These are phyloP conservation scores for Chymomyza costata DNA, from an alignment of 1,140 invertebrate species.

Conservation along the genomic window DNA sequence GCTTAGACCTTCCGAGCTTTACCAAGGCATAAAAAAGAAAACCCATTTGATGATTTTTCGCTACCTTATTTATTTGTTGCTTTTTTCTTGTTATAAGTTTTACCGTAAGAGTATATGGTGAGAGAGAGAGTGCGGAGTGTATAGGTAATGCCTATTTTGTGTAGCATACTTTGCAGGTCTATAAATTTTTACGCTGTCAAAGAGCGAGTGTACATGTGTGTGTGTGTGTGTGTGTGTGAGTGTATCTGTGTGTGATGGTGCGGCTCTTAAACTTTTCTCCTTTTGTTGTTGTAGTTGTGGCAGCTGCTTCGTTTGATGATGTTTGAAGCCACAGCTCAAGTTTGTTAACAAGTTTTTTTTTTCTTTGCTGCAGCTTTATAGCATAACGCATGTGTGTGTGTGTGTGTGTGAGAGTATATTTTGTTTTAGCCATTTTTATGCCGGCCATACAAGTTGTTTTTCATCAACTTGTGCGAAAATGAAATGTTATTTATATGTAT, in stretches of 20 bases:
- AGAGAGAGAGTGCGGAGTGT: no score
- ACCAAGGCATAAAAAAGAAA: no score
- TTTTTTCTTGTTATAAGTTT: no score
- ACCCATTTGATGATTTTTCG: no score
- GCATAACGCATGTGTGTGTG: slow-evolving; percentile 20
- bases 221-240: slow-evolving; percentile 1
- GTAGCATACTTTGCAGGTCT: no score
- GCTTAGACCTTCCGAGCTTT: no score
- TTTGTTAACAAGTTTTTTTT: slow-evolving; percentile 24
- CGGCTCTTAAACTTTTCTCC: slow-evolving; percentile 51
- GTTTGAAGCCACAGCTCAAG: slow-evolving; percentile 50
- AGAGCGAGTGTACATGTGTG: slow-evolving; percentile 3
- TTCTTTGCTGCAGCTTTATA: slow-evolving; percentile 45
- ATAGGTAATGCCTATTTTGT: no score
- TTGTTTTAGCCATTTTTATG: slow-evolving; percentile 33
- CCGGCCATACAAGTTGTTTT: slow-evolving; percentile 36
- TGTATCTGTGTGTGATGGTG: slow-evolving; percentile 38
- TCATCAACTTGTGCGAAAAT: slow-evolving; percentile 60
- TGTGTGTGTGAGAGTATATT: neutral
- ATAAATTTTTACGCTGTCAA: no score
- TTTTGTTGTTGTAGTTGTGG: slow-evolving; percentile 16
- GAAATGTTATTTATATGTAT: slow-evolving; percentile 62
- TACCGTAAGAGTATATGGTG: no score
- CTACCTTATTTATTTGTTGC: no score
- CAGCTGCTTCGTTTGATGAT: slow-evolving; percentile 48